Base-by-base conservation (phyloP, 2,797 vertebrate species). In the Tiaroga cobitis region DNA sequence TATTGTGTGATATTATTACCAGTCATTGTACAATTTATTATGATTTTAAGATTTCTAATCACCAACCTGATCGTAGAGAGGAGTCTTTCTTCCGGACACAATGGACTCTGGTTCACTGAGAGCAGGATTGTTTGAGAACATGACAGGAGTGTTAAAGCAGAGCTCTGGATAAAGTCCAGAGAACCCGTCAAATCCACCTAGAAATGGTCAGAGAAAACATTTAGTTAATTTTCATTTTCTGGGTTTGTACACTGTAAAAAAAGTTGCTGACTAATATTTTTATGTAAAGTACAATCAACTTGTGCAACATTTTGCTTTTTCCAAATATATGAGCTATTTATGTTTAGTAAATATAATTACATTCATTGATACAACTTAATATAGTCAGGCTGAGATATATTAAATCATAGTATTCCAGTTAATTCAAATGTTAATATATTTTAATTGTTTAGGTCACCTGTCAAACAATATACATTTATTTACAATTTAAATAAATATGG, bases 141-240 rank as follows among this genome's bases (percentile, higher is more conserved):
- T 85, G 9, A 80, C 87, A 0, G 93, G 77, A 21, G 94, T 86
- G 82, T 81, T 91, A 6, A 91, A 92, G 73, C 96, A 97, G 63
- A 97, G 92, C 67, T 96, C 95, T 0, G 96, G 95, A 85, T 93
- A 96, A 88, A 92, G 91, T 54, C 92, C 88, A 6, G 94, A 93
- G 93, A 97, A 97, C 54, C 90, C 87, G 6, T 95, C 91, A 90
- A 97, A 97, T 80, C 96, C 97, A 91, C 95, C 96, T 97, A 86
- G 15, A 37, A 91, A 90, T 15, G 26, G 61, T 85, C 0, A 63
- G 49, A 65, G 70, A 91, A 85, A 90, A 10, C 5, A 87, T 18
- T 39, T 29, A 8, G 21, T 56, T 74, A 8, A n/a, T 49, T 8
- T 34, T 63, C 4, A 46, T 32, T 32, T 34, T 46, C 56, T 54